phyloP scores from a whole-genome alignment of 2,797 vertebrate genomes.

The Chelmon rostratus region DNA sequence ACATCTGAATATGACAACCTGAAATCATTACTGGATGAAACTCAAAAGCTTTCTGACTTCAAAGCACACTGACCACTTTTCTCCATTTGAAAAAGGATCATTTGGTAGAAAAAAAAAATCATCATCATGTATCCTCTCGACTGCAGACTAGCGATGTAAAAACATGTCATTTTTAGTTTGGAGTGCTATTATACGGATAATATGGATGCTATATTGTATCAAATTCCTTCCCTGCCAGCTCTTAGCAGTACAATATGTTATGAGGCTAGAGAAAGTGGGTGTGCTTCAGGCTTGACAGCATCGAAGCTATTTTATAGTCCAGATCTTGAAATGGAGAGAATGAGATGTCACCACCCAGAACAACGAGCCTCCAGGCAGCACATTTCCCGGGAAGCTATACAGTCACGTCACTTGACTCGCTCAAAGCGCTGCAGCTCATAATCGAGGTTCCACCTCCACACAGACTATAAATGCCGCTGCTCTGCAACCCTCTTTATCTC shows the following conservation, averaged over 20 bases:
- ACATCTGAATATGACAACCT: slow-evolving; percentile 17
- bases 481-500: slow-evolving; percentile 19
- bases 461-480: slow-evolving; percentile 43
- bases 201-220: not conserved
- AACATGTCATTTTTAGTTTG: slow-evolving; percentile 8
- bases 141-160: slow-evolving; percentile 1
- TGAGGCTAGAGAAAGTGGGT: slow-evolving; percentile 35
- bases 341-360: slow-evolving; percentile 66
- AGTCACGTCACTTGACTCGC: slow-evolving; percentile 41
- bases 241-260: slow-evolving; percentile 5
- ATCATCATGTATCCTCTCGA: not conserved
- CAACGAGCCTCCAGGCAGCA: slow-evolving; percentile 58
- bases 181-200: not conserved
- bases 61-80: slow-evolving; percentile 10
- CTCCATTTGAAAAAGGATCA: slow-evolving; percentile 3
- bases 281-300: slow-evolving; percentile 56
- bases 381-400: slow-evolving; percentile 41
- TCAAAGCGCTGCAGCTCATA: slow-evolving; percentile 34
- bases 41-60: slow-evolving; percentile 11
- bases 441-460: slow-evolving; percentile 49
- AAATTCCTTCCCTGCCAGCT: not conserved
- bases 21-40: slow-evolving; percentile 15
- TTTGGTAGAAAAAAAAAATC: not conserved
- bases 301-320: slow-evolving; percentile 55
- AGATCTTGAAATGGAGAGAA: slow-evolving; percentile 57